Evolutionary conservation across 2,888 invertebrate species (phyloP).

Genomic region (Diarsia mendica): DNA sequence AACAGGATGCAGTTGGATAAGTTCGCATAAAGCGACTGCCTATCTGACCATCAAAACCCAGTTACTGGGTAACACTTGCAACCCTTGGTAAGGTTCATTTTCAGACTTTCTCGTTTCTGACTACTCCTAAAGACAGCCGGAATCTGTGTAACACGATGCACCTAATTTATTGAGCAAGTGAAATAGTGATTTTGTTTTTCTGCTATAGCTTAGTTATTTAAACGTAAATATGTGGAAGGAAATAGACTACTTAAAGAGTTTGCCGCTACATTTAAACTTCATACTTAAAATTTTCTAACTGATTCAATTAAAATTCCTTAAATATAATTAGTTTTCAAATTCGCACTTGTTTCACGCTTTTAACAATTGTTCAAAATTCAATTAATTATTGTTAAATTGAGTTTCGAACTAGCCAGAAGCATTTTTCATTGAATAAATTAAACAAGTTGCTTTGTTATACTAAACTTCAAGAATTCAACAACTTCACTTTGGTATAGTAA

Average conservation of each 20-base stretch:
- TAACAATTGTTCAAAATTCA: not conserved
- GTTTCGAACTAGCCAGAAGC: constrained; percentile 21
- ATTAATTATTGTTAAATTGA: constrained; percentile 20
- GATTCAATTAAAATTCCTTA: not conserved
- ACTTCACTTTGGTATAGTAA: not conserved
- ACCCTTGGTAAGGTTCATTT: no score
- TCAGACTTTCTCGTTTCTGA: no score
- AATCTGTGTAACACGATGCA: not conserved
- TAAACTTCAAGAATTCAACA: not conserved
- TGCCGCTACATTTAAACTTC: not conserved
- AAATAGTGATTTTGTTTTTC: not conserved
- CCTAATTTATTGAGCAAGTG: not conserved
- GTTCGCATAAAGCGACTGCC: not conserved
- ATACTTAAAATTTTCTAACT: not conserved
- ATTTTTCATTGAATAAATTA: constrained; percentile 20
- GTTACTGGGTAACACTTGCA: no score
- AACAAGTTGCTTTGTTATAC: not conserved
- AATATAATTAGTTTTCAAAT: not conserved
- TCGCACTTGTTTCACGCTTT: not conserved
- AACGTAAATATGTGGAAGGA: not conserved
- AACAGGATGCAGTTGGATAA: no score
- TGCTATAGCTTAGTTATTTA: not conserved
- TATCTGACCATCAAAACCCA: no score
- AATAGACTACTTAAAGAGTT: not conserved
- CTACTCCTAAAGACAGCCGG: not conserved